Evolutionary conservation across 1,140 invertebrate genomes (phyloP).

Genomic region (Sycophila sp.): DNA sequence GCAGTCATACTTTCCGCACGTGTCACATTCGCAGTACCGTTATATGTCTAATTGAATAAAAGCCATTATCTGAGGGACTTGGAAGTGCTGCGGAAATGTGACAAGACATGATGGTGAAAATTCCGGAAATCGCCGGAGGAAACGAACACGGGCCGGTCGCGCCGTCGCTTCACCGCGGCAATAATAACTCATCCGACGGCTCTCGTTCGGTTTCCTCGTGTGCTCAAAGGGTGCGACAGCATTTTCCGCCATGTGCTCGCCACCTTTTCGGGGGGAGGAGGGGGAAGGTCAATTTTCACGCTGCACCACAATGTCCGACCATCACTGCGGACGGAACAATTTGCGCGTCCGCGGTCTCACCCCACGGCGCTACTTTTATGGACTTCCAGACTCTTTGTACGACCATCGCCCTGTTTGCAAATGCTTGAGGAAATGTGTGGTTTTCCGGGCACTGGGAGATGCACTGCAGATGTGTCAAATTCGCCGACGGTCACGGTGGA

Average conservation of each 20-base stretch:
- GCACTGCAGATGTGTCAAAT: constrained; percentile 39
- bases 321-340: background rate
- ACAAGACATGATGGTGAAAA: constrained; percentile 9
- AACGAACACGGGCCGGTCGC: background rate
- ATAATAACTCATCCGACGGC: constrained; percentile 37
- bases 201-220: background rate
- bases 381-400: constrained; percentile 6
- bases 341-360: background rate
- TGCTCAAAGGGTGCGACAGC: background rate
- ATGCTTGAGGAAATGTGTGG: constrained; percentile 42
- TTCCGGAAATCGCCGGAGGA: constrained; percentile 9
- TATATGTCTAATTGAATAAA: background rate
- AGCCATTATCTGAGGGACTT: background rate
- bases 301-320: background rate
- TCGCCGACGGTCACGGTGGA: constrained; percentile 23
- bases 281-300: constrained; percentile 18
- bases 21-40: background rate
- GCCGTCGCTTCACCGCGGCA: background rate
- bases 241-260: constrained; percentile 21
- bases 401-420: constrained; percentile 41
- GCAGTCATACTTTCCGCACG: background rate
- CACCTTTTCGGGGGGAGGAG: constrained; percentile 1
- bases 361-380: constrained; percentile 4
- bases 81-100: background rate
- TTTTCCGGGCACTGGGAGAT: constrained; percentile 43